Base-by-base conservation (phyloP, 2,113 vertebrate genomes). In the Pygoscelis adeliae region DNA sequence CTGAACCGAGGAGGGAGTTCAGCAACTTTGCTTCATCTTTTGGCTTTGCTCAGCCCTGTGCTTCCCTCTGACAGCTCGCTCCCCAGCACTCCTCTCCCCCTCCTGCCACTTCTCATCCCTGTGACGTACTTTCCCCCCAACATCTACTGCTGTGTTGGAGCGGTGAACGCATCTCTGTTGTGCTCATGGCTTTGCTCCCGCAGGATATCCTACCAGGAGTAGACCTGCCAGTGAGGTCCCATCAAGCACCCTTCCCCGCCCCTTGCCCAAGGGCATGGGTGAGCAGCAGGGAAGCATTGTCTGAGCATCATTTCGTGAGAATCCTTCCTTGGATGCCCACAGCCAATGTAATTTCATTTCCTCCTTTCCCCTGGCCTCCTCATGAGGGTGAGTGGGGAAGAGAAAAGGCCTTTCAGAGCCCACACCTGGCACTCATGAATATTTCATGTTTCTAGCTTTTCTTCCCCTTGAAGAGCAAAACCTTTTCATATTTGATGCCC, bases 401-500 rank as follows among this genome's bases (percentile, higher is more conserved):
- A 90, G 61, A 89, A 95, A 93, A 88, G 61, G 44, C 58, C 50
- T 86, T 86, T 93, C 71, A 1, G 20, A 93, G 79, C 70, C 78
- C 56, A 80, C 93, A 97, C 91, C 86, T 96, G 94, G 81, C 56
- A 65, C 89, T 92, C 72, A 47, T 97, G 42, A 95, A 97, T 97
- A 84, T 94, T 98, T 98, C n/a, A 97, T 95, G 32, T 93, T 93
- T 86, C 34, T 84, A 50, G 67, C 88, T 96, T 95, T 96, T 97
- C 49, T 95, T 97, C 40, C 44, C 36, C 77, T 63, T 76, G 80
- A 95, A 97, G 95, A 96, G 66, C 61, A 87, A 94, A 97, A 91
- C 77, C 95, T 96, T 97, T 97, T 97, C 90, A 97, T 94, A 95
- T 96, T 82, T 93, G 88, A 93, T 97, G 91, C 50, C 93, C 90